Conservation (phyloP, 2,113 vertebrate species). For the Poeciliopsis occidentalis region DNA sequence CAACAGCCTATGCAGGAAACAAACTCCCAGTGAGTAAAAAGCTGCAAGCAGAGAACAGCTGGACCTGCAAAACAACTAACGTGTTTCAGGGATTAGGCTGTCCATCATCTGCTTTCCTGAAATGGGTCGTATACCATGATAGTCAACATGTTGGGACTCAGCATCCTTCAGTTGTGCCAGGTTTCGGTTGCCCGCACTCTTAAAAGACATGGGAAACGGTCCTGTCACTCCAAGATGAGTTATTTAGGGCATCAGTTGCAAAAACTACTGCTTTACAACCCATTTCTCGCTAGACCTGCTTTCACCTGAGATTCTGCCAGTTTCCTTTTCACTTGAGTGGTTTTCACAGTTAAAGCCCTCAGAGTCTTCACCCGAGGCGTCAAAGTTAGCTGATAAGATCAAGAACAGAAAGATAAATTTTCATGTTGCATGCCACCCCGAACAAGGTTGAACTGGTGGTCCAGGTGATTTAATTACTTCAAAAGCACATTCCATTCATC, state of each 20-base stretch:
- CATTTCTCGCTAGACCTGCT: slow-evolving; percentile 43
- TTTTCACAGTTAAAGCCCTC: neutral
- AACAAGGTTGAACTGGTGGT: no score
- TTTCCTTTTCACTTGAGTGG: neutral
- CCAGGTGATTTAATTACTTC: no score
- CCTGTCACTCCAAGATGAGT: slow-evolving; percentile 8
- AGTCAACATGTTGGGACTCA: slow-evolving; percentile 21
- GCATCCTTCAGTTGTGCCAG: neutral
- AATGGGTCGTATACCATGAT: neutral
- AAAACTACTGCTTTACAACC: neutral
- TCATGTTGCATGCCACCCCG: neutral
- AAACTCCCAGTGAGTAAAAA: neutral
- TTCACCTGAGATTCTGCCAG: slow-evolving; percentile 17
- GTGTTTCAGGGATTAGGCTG: neutral
- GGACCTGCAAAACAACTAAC: neutral
- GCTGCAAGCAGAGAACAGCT: neutral
- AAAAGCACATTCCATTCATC: no score
- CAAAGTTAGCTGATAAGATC: neutral
- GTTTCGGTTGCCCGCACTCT: neutral
- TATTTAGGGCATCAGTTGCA: slow-evolving; percentile 14
- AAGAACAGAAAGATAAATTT: neutral
- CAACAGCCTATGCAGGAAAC: neutral
- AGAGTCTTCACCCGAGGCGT: neutral
- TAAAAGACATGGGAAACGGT: neutral
- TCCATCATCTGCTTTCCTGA: neutral